phyloP scores from a whole-genome alignment of 2,113 vertebrate genomes.

The Astatotilapia flaviijosephi region DNA sequence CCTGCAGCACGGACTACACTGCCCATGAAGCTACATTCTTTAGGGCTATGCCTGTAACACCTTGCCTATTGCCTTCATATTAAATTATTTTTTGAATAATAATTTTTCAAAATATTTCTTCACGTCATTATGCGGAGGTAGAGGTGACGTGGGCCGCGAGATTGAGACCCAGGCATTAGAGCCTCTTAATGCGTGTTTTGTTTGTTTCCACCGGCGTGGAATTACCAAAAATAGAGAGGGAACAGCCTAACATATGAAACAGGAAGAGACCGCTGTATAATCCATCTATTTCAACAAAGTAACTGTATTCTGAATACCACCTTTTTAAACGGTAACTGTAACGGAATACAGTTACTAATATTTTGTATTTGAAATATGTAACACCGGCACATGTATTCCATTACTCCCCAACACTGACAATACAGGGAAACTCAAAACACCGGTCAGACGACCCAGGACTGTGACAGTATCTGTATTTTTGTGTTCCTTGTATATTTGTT shows the following conservation, averaged over 20 bases:
- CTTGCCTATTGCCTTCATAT: neutral
- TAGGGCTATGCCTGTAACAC: neutral
- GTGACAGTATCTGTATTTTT: neutral
- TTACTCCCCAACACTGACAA: neutral
- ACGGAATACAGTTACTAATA: neutral
- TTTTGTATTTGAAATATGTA: neutral
- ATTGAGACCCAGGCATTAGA: neutral
- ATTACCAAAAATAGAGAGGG: neutral
- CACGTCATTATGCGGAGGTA: neutral
- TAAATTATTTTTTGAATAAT: neutral
- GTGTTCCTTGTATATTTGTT: neutral
- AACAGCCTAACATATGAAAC: neutral
- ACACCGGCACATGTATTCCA: neutral
- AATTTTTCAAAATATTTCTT: neutral
- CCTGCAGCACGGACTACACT: neutral
- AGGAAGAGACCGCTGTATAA: neutral
- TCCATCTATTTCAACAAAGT: neutral
- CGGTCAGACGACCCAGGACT: neutral
- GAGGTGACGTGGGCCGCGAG: neutral
- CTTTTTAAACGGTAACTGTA: neutral
- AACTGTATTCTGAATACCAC: neutral
- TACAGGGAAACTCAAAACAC: neutral
- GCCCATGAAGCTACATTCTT: neutral
- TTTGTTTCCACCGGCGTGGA: neutral
- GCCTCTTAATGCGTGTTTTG: neutral